Conservation (phyloP, 2,113 vertebrate species). For the Melanostigma gelatinosum region DNA sequence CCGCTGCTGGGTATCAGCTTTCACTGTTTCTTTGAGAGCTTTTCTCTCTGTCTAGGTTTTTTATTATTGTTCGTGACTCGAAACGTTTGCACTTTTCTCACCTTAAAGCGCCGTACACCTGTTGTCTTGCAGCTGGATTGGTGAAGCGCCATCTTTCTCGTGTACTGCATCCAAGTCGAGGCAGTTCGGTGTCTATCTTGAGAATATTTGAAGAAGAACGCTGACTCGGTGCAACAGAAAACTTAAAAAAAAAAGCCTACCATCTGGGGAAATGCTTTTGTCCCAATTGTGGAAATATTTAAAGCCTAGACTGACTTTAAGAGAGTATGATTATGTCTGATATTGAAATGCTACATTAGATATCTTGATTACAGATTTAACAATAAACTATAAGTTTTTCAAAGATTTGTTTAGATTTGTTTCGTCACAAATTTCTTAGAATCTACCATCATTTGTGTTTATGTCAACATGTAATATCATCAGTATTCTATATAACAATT, state of each 20-base stretch:
- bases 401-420: too few species aligned
- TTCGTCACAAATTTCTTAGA: too few species aligned
- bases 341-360: background rate
- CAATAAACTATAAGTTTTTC: too few species aligned
- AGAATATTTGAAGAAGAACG: slow-evolving; percentile 33
- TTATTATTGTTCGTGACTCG: slow-evolving; percentile 15
- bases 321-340: background rate
- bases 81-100: slow-evolving; percentile 6
- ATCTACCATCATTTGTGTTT: too few species aligned
- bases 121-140: slow-evolving; percentile 17
- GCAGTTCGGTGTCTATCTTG: slow-evolving; percentile 19
- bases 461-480: too few species aligned
- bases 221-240: slow-evolving; percentile 43
- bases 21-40: slow-evolving; percentile 34
- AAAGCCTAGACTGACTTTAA: slow-evolving; percentile 24
- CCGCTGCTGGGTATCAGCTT: slow-evolving; percentile 7
- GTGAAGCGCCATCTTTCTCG: background rate
- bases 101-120: slow-evolving; percentile 19
- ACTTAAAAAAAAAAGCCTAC: slow-evolving; percentile 12
- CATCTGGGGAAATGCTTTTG: slow-evolving; percentile 16
- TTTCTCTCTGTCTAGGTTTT: slow-evolving; percentile 7
- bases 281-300: background rate
- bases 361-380: too few species aligned
- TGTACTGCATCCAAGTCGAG: background rate
- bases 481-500: too few species aligned